Evolutionary conservation across 1,140 invertebrate species (phyloP).

Genomic region (Thaumatotibia leucotreta): DNA sequence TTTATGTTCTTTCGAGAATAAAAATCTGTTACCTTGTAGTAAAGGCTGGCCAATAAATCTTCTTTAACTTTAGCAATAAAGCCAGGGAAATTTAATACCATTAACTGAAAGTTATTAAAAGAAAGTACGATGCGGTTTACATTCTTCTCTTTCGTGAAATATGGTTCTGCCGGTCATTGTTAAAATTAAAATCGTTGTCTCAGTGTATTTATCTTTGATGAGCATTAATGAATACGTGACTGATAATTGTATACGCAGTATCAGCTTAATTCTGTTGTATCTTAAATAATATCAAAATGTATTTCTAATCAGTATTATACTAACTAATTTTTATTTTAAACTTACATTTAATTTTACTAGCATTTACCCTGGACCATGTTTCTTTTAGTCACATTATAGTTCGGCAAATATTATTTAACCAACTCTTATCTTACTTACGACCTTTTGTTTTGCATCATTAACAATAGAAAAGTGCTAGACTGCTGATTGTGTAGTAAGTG

Average conservation of each 20-base stretch:
- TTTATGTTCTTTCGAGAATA: background rate
- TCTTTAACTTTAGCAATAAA: slow-evolving; percentile 13
- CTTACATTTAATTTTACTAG: too few relatives aligned
- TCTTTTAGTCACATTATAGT: too few relatives aligned
- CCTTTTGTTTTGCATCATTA: too few relatives aligned
- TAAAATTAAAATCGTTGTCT: slow-evolving; percentile 2
- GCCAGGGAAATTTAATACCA: slow-evolving; percentile 12
- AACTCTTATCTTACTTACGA: too few relatives aligned
- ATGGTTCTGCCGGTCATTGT: background rate
- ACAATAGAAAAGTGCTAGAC: too few relatives aligned
- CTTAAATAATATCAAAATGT: background rate
- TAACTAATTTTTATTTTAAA: too few relatives aligned
- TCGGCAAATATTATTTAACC: too few relatives aligned
- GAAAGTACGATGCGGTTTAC: slow-evolving; percentile 5
- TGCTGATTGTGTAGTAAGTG: too few relatives aligned
- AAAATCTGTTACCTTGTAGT: slow-evolving; percentile 7
- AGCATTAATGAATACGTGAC: background rate
- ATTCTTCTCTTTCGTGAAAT: slow-evolving; percentile 7
- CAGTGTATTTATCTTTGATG: background rate
- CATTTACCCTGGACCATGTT: too few relatives aligned
- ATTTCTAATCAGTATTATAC: background rate
- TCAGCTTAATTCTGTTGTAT: background rate
- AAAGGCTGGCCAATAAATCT: slow-evolving; percentile 9
- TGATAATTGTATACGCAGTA: background rate
- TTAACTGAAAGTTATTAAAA: slow-evolving; percentile 14